These are phyloP conservation scores for Sebastes steindachneri DNA, from an alignment of 2,797 vertebrate species.

Conservation along the genomic window DNA sequence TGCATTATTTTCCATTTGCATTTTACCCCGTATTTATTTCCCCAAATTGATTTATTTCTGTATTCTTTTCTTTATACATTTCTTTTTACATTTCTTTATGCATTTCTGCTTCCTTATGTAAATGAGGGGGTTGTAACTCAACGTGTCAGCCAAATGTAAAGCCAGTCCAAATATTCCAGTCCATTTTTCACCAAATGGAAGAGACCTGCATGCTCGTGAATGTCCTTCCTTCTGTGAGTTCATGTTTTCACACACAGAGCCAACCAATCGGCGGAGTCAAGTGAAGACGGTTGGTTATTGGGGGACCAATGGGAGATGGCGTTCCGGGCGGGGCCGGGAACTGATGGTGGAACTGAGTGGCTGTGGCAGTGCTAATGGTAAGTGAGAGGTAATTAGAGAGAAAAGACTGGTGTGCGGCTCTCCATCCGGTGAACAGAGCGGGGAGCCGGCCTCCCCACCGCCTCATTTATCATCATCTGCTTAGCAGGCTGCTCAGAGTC, in stretches of 20 bases:
- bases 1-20: too few species aligned
- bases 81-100: too few species aligned
- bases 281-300: conserved; percentile 16
- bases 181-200: not conserved
- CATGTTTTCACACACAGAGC: conserved; percentile 7
- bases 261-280: conserved; percentile 29
- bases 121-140: too few species aligned
- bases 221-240: not conserved
- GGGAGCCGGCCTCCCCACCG: conserved; percentile 65
- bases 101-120: too few species aligned
- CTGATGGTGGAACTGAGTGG: conserved; percentile 75
- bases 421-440: conserved; percentile 71
- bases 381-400: conserved; percentile 85
- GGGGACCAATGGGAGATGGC: conserved; percentile 55
- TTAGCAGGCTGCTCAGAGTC: conserved; percentile 76
- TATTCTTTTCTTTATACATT: too few species aligned
- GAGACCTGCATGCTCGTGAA: not conserved
- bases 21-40: too few species aligned
- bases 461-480: conserved; percentile 87
- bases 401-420: conserved; percentile 76
- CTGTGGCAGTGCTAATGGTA: conserved; percentile 81
- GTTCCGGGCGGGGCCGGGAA: conserved; percentile 50
- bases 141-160: not conserved
- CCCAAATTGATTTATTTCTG: too few species aligned
- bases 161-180: not conserved